Base-by-base conservation (phyloP, 1,140 invertebrate species). In the Trichomalopsis sarcophagae region DNA sequence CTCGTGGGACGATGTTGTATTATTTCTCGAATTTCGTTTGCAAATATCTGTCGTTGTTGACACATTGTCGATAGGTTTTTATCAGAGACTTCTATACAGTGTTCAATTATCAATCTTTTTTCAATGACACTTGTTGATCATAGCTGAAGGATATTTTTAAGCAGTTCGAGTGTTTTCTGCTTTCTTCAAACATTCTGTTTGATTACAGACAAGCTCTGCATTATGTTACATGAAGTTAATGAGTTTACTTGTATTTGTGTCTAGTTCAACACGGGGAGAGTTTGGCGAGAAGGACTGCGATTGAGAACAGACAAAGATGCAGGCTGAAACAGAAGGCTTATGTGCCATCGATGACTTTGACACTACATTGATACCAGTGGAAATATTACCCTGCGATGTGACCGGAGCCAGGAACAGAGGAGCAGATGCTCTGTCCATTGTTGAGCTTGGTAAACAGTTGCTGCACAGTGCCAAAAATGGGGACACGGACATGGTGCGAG, bases 391-490 rank as follows among this genome's bases (percentile, higher is more conserved):
- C 68, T 91, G 91, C 79, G 90, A 92, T 87, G 88, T 91, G 30
- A 77, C 89, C 81, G 74, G 88, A 82, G 86, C 86, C n/a, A 86
- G 88, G 80, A 86, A 82, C 33, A 86, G 88, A 85, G 62, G 81
- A 36, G 23, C 55, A 87, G 92, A 93, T 91, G 91, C 91, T 76
- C 87, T 90, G 82, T 90, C 93, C 6, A 93, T 96, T 87, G 94
- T 96, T 82, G 97, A 98, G 92, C 93, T 98, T 82, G 97, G 97
- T 21, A 98, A 98, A 88, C 94, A 96, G 81, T 93, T 99, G 87
- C 91, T 98, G 80, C 95, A 96, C 89, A 96, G 95, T 80, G 96
- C 97, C 33, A 95, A 95, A 89, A 95, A 96, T 89, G 97, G 97
- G 9, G 95, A 98, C 90, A 95, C 96, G 2, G 94, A 96, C 74